Percentiles rank a stretch among this genome's conserved stretches.
phyloP scores from a whole-genome alignment of 2,797 vertebrate genomes.

The Poecilia gillii region DNA sequence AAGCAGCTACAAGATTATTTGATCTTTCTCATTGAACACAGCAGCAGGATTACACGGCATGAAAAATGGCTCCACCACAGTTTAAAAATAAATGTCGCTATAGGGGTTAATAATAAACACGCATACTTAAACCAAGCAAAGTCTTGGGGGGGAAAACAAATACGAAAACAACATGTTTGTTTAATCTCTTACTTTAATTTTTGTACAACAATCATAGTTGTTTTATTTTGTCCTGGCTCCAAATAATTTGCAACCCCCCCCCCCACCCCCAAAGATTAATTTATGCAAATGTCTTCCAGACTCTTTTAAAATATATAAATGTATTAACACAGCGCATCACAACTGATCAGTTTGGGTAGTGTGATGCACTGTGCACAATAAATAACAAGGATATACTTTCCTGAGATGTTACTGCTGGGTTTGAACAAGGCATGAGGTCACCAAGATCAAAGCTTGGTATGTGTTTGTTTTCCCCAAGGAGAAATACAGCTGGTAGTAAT shows the following conservation, averaged over 20 bases:
- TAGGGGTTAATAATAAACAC: background rate
- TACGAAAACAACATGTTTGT: background rate
- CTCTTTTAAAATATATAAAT: background rate
- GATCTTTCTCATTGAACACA: background rate
- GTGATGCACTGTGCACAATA: background rate
- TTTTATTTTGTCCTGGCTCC: background rate
- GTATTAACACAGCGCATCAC: background rate
- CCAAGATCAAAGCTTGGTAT: background rate
- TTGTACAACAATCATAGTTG: background rate
- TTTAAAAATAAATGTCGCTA: background rate
- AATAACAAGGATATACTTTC: background rate
- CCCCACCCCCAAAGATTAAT: background rate
- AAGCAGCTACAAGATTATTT: constrained; percentile 8
- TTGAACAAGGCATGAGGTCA: background rate
- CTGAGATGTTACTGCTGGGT: background rate
- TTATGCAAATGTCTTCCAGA: background rate
- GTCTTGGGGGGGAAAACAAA: background rate
- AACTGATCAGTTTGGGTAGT: background rate
- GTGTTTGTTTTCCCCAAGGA: background rate
- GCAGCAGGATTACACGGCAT: background rate
- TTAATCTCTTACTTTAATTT: background rate
- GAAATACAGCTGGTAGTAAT: constrained; percentile 2
- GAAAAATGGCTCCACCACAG: background rate
- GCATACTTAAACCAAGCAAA: background rate
- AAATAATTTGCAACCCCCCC: background rate